Percentiles rank a stretch among this genome's conserved stretches.
Evolutionary conservation across 92 coral and sea anemone genomes (phyloP).

Genomic region (Umimayanthus chanpuru): DNA sequence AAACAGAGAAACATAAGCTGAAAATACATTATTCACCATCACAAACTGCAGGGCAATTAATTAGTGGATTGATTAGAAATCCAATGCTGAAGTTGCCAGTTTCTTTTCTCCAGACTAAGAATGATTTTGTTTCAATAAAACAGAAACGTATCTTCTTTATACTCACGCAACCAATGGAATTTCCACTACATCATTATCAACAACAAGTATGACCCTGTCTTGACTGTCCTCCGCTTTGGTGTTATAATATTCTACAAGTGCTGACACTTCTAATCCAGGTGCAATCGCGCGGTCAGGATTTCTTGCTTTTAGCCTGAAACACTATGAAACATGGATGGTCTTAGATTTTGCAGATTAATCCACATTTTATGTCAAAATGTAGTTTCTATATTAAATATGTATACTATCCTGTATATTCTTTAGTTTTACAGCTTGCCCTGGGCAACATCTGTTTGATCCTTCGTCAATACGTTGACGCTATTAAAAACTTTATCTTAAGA

Average conservation of each 20-base stretch:
- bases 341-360: not conserved
- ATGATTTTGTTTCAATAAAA: not conserved
- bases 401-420: too few relatives aligned
- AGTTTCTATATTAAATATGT: not conserved
- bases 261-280: conserved; percentile 93
- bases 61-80: too few relatives aligned
- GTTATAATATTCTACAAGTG: conserved; percentile 87
- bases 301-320: conserved; percentile 86
- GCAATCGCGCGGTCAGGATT: conserved; percentile 94
- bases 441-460: not conserved
- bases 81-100: too few relatives aligned
- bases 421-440: too few relatives aligned
- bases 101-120: not conserved
- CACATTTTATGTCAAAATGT: not conserved
- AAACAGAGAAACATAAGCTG: too few relatives aligned
- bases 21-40: too few relatives aligned
- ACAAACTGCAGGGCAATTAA: too few relatives aligned
- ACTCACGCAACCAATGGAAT: conserved; percentile 98
- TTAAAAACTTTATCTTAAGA: not conserved
- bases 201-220: conserved; percentile 89
- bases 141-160: not conserved
- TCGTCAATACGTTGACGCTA: not conserved
- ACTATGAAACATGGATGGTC: conserved; percentile 47
- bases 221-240: conserved; percentile 89
- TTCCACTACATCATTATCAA: conserved; percentile 95